Conservation (phyloP, 2,888 invertebrate genomes). For the Hipparchia semele region DNA sequence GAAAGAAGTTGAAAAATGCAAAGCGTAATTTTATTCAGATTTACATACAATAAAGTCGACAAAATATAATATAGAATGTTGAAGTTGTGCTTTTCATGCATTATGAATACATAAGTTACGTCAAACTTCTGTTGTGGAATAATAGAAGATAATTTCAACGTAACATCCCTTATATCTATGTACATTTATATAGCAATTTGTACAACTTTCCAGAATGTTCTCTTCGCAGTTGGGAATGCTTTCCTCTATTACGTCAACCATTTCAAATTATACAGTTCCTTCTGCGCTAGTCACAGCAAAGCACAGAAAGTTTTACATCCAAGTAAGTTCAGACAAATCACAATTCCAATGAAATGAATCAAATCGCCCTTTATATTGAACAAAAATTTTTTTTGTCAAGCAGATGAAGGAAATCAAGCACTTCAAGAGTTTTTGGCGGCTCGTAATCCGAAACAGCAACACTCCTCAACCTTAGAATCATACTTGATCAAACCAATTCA, state of each 20-base stretch:
- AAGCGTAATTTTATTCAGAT: not conserved
- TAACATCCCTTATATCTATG: not conserved
- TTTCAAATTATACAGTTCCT: conserved; percentile 99
- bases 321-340: conserved; percentile 86
- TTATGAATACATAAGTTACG: not conserved
- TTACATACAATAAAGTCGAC: not conserved
- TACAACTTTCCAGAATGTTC: conserved; percentile 89
- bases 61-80: not conserved
- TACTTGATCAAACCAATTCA: conserved; percentile 99
- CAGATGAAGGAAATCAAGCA: conserved; percentile 98
- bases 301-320: conserved; percentile 99
- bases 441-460: conserved; percentile 97
- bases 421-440: conserved; percentile 97
- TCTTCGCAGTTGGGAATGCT: conserved; percentile 97
- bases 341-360: not conserved
- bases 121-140: conserved; percentile 20
- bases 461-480: conserved; percentile 97
- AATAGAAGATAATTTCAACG: conserved; percentile 8
- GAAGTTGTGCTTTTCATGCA: not conserved
- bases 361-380: not conserved
- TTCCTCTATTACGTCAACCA: conserved; percentile 99
- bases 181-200: conserved; percentile 8
- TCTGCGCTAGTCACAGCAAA: conserved; percentile 99
- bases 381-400: conserved; percentile 33
- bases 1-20: not conserved